Evolutionary conservation across 2,113 vertebrate species (phyloP).

Genomic region (Apeltes quadracus): DNA sequence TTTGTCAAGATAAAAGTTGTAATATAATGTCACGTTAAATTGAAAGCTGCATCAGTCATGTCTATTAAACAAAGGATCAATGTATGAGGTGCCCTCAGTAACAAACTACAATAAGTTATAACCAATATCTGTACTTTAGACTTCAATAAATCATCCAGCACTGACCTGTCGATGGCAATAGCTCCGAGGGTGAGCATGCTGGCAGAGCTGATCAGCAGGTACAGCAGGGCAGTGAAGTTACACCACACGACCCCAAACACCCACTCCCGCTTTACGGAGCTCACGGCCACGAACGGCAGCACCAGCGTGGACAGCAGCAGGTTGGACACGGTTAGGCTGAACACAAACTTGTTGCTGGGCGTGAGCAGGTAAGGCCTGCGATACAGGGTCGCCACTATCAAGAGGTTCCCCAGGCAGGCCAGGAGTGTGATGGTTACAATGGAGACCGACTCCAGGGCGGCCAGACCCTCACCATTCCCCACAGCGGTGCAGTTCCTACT

Average conservation of each 20-base stretch:
- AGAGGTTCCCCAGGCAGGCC: constrained; percentile 92
- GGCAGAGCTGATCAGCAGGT: constrained; percentile 96
- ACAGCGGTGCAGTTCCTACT: constrained; percentile 83
- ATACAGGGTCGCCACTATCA: constrained; percentile 92
- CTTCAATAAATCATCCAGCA: background rate
- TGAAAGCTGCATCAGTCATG: background rate
- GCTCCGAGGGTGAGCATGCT: constrained; percentile 97
- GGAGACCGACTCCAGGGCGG: constrained; percentile 85
- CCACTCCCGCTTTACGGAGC: constrained; percentile 91
- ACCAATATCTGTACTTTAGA: background rate
- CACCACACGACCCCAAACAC: constrained; percentile 98
- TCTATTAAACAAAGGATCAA: background rate
- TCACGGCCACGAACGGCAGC: constrained; percentile 92
- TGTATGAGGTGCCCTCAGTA: background rate
- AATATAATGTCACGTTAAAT: background rate
- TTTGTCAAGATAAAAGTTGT: background rate
- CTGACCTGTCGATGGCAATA: constrained; percentile 95
- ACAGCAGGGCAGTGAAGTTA: constrained; percentile 95
- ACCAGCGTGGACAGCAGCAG: constrained; percentile 91
- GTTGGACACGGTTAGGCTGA: constrained; percentile 97
- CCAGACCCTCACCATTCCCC: constrained; percentile 77
- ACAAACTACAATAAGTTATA: background rate
- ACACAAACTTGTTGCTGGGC: constrained; percentile 98
- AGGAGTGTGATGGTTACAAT: constrained; percentile 89
- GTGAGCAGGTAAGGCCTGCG: constrained; percentile 95